Base-by-base conservation (phyloP, 2,113 vertebrate genomes). In the Saguinus midas region DNA sequence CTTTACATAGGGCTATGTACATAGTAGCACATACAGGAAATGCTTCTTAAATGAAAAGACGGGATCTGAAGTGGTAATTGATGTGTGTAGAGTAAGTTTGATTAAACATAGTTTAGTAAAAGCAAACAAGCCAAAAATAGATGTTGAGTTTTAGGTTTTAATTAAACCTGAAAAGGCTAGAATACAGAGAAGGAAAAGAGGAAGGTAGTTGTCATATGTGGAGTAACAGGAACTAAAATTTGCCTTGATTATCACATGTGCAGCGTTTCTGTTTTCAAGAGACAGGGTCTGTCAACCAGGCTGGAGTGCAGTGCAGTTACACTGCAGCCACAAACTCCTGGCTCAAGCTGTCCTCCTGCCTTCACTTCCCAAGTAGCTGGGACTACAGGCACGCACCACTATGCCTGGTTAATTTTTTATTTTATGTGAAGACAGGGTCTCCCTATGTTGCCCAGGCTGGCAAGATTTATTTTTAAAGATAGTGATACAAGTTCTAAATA, bases 381-480 rank as follows among this genome's bases (percentile, higher is more conserved):
- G 27, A 32, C 29, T 64, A 64, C 12, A 64, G 61, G 61, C 27
- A 32, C 27, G 14, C 27, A 64, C 61, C 61, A 32, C 61, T 64
- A 64, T 32, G 27, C 27, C 61, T 13, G 11, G 61, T 64, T 64
- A 29, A 29, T 64, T 64, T 64, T 64, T 29, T 29, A 29, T 64
- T 64, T 64, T 64, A 64, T 64, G 61, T 29, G 25, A 13, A 64
- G 61, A 64, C 61, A 64, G 11, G 27, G 27, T 64, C 61, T 64
- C 61, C 29, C 27, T 64, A 64, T 64, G 27, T 64, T 32, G 61
- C 61, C 27, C 12, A 64, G 27, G 61, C 61, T 64, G 61, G 61
- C 27, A 64, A 58, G 61, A 55, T 66, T 85, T 70, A 80, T 73
- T 97, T 97, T 97, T 88, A 88, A 88, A 75, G 20, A 7, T 89